Evolutionary conservation across 2,888 invertebrate species (phyloP), one percentile per base, ranked within the genome.

Genomic region (Exocentrus adspersus): DNA sequence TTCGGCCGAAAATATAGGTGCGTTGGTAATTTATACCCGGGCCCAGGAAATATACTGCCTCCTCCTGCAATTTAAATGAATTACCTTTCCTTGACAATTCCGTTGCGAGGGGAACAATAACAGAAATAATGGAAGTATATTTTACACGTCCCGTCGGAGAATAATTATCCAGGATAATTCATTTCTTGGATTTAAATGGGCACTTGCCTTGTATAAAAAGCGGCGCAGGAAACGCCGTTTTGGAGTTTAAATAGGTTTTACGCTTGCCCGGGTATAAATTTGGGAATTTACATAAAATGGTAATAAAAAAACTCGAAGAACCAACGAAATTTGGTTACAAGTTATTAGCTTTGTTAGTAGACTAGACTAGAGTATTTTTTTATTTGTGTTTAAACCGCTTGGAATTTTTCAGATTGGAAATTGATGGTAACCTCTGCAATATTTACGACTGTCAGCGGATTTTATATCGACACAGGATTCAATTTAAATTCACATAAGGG

Each of bases 31-130:
- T 62, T 62, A 62, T 62, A 53, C 30, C 30, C 52, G 16, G 32
- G 21, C 54, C 37, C 30, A 24, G 24, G 24, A 53, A 62, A 56
- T 56, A 56, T 56, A 62, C 56, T 56, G 56, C 53, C 54, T 53
- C 48, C 56, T 56, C 30, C 46, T 56, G 53, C 53, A 53, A 53
- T 62, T 48, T 62, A 56, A 62, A 62, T 62, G 62, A 62, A 62
- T 62, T 56, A 62, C 62, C 41, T 56, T 62, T 62, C 62, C 51
- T 60, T 62, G 62, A 62, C 62, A 62, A 56, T 62, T 56, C 50
- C 45, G 50, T 43, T 16, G 50, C 32, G 41, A n/a, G 56, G 45
- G 42, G 50, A 62, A 56, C 62, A 62, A 56, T 62, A 62, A 56
- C 16, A 48, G 46, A 42, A 62, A 56, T 56, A 56, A 56, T 56